Base-by-base conservation (phyloP, 2,888 invertebrate genomes). In the Leptopterna dolabrata region DNA sequence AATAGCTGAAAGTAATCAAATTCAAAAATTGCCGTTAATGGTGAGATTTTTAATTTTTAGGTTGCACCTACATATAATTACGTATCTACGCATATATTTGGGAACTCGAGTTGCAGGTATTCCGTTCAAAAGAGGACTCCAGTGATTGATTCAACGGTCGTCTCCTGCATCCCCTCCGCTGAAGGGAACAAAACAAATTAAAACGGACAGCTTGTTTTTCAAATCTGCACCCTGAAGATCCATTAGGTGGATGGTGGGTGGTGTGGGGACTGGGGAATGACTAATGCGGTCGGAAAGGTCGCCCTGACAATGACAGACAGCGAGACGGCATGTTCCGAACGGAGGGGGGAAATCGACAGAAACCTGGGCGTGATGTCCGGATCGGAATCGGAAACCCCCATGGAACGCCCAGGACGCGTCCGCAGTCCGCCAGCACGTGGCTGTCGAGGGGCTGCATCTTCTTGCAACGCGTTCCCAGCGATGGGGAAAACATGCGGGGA, bases 231-330 rank as follows among this genome's bases (percentile, higher is more conserved):
- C 24, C 63, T 27, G 24, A 24, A 63, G 63, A 63, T 63, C 63
- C 63, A 63, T 63, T 24, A 11, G 63, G 19, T 30, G 73, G n/a
- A 29, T 14, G 16, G 36, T n/a, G n/a, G n/a, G n/a, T n/a, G n/a
- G n/a, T n/a, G n/a, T n/a, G 73, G 41, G 73, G 36, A 1, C 36
- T 13, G 9, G 36, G 19, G 30, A 29, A 63, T 63, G 63, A 76
- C 36, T 41, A 41, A 76, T 76, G 16, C n/a, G 73, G 16, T 76
- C 36, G 7, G 73, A 76, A 76, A 41, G 73, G 36, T 36, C 16
- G n/a, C 73, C 3, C 73, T 76, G 73, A 76, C 73, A 76, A 41
- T 76, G 73, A 76, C 73, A 76, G 73, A 76, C 30, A 41, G 16
- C 73, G 36, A 30, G 41, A 41, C 41, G 36, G 36, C 30, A 30